Evolutionary conservation across 2,888 invertebrate genomes (phyloP).

Genomic region (Pegoplata infirma): DNA sequence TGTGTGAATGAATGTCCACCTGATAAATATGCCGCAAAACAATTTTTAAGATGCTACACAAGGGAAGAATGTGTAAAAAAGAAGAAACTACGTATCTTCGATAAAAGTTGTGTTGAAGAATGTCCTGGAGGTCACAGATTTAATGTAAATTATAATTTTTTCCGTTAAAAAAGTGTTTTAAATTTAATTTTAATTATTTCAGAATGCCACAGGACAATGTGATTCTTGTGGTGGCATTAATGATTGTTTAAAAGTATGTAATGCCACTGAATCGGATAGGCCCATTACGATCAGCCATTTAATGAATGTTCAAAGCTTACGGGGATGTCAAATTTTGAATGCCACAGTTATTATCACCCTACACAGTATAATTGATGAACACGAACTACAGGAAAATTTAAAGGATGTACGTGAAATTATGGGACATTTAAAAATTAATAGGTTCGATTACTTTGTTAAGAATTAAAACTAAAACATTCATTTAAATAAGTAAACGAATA

Average conservation of each 20-base stretch:
- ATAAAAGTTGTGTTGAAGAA: conserved; percentile 64
- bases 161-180: not conserved
- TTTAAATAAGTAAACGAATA: too few relatives aligned
- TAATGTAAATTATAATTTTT: conserved; percentile 53
- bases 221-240: conserved; percentile 63
- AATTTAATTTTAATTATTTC: not conserved
- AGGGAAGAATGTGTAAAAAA: conserved; percentile 81
- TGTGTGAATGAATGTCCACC: conserved; percentile 84
- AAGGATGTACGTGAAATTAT: conserved; percentile 85
- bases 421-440: conserved; percentile 85
- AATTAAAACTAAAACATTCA: too few relatives aligned
- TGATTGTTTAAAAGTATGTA: conserved; percentile 67
- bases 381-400: conserved; percentile 83
- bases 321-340: conserved; percentile 88
- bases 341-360: conserved; percentile 82
- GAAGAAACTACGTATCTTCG: conserved; percentile 66
- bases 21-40: conserved; percentile 79
- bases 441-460: conserved; percentile 64
- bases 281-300: conserved; percentile 81
- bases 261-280: conserved; percentile 40
- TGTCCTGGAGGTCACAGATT: conserved; percentile 68
- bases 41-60: conserved; percentile 82
- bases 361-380: conserved; percentile 77
- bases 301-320: conserved; percentile 82
- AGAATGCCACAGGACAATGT: conserved; percentile 56